phyloP scores from a whole-genome alignment of 2,797 vertebrate species.

The Simalia tracyae region DNA sequence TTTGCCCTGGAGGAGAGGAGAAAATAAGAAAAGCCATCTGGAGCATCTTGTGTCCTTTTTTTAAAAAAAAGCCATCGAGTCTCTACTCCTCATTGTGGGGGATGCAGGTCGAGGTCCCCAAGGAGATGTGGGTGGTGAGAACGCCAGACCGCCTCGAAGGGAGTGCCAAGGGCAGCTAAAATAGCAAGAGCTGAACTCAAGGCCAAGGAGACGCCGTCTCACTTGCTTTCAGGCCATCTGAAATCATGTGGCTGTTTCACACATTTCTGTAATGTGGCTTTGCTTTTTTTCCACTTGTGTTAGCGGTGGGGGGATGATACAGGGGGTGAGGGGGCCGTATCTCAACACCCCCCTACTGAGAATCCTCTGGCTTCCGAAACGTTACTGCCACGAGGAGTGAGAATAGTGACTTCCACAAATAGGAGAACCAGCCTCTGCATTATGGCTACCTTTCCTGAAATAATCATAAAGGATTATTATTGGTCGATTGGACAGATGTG shows the following conservation, averaged over 20 bases:
- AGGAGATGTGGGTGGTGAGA: background rate
- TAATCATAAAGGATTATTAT: too few species aligned
- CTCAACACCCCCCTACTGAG: background rate
- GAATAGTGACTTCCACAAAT: background rate
- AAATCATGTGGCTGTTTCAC: background rate
- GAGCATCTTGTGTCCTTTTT: background rate
- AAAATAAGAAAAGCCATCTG: background rate
- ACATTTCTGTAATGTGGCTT: background rate
- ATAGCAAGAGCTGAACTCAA: too few species aligned
- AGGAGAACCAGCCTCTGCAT: background rate
- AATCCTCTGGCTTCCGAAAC: background rate
- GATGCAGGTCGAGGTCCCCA: background rate
- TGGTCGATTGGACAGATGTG: background rate
- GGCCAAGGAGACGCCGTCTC: background rate
- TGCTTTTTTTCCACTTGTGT: background rate
- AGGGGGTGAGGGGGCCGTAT: too few species aligned
- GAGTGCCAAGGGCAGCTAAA: too few species aligned
- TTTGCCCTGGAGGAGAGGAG: slow-evolving; percentile 77
- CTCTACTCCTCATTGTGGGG: background rate
- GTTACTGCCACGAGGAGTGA: too few species aligned
- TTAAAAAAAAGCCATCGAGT: background rate
- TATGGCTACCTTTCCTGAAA: background rate
- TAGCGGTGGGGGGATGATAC: background rate
- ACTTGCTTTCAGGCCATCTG: background rate
- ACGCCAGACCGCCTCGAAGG: background rate